A percentile compares a stretch with the other conserved stretches of the same genome.
Conservation (phyloP, 2,888 invertebrate genomes). For the Slavum lentiscoides region DNA sequence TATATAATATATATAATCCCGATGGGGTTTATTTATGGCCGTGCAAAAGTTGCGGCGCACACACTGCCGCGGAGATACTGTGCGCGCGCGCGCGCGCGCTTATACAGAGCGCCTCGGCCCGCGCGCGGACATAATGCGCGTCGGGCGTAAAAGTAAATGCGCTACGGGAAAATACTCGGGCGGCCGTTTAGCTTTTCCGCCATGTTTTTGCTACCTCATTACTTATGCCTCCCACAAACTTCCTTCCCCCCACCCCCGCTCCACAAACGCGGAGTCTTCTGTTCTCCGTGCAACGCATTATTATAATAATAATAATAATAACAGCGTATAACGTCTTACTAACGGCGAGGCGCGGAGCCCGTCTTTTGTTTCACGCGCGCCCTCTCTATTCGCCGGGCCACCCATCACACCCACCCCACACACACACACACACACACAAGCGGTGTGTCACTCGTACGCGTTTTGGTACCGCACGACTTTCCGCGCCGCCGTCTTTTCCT, state of each 20-base stretch:
- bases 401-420: background rate
- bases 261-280: background rate
- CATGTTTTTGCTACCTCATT: slow-evolving; percentile 53
- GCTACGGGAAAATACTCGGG: background rate
- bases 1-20: slow-evolving; percentile 51
- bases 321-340: slow-evolving; percentile 52
- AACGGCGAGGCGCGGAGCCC: background rate
- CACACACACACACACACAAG: no score
- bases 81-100: no score
- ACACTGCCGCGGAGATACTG: slow-evolving; percentile 4
- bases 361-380: slow-evolving; percentile 29
- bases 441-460: background rate
- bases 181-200: slow-evolving; percentile 51
- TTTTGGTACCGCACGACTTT: background rate
- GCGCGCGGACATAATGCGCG: slow-evolving; percentile 35
- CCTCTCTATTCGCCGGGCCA: background rate
- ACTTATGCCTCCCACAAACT: slow-evolving; percentile 50
- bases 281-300: background rate
- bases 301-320: no score
- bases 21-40: slow-evolving; percentile 48
- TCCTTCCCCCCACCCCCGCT: background rate
- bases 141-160: slow-evolving; percentile 44
- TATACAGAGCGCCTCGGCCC: background rate
- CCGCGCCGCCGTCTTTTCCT: slow-evolving; percentile 21
- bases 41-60: slow-evolving; percentile 36